Evolutionary conservation across 2,888 invertebrate genomes (phyloP), one percentile per base, ranked within the genome.

Genomic region (Leptura quadrifasciata): DNA sequence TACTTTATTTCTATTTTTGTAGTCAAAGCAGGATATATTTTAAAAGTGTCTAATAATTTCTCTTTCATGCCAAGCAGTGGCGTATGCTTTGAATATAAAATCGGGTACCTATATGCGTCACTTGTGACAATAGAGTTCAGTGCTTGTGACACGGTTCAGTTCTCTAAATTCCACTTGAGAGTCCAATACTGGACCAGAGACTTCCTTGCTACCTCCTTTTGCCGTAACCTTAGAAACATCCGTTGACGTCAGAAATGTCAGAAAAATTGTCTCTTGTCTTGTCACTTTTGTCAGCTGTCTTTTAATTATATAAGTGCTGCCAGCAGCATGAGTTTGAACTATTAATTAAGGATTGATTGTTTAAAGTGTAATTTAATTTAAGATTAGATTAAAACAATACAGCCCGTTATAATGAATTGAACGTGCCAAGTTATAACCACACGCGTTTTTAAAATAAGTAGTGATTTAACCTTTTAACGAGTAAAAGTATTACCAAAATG

Each of bases 401-500:
- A 60, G 18, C 57, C 31, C 0, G 47, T 54, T 55, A 69, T 57
- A 58, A 69, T 69, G 58, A 58, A 57, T 58, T 10, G 52, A 61
- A 52, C 27, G 71, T 71, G 27, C n/a, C 47, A 39, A 70, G 1
- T 24, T 39, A 24, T 31, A 69, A 35, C 35, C n/a, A 21, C 15
- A 10, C 4, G n/a, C 58, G 18, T 63, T 18, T 17, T 57, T 55
- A 35, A 18, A 17, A 27, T 17, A 27, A n/a, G 15, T 20, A 70
- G 17, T 57, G 10, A 39, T 71, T 18, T 5, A n/a, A 4, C 8
- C 27, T 24, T 21, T 12, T 15, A 39, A 39, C 17, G 58, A 71
- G 61, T 61, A 47, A 27, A 71, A 69, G 47, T 69, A 69, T 35
- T 39, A 20, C 3, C 12, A 65, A 68, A 74, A 74, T 69, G 63